phyloP scores from a whole-genome alignment of 2,888 invertebrate genomes.

The Proisotoma minuta region DNA sequence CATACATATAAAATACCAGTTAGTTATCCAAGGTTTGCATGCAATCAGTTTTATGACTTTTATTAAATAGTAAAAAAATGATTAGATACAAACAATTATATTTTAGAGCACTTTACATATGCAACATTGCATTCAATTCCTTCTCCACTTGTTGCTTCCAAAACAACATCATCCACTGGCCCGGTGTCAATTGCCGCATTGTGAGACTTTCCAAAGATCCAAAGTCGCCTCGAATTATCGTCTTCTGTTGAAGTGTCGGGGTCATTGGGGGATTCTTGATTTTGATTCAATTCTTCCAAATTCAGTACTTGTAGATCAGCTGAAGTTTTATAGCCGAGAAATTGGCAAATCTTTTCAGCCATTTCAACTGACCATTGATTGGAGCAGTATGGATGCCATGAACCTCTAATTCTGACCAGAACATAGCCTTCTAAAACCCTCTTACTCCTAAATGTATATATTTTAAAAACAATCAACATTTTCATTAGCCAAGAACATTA shows the following conservation, averaged over 20 bases:
- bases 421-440: slow-evolving; percentile 19
- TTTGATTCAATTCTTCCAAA: neutral
- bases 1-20: too few species aligned
- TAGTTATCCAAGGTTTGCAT: too few species aligned
- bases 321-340: neutral
- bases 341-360: slow-evolving; percentile 17
- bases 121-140: neutral
- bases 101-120: neutral
- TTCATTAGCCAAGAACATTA: neutral
- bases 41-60: too few species aligned
- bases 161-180: neutral
- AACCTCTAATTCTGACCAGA: slow-evolving; percentile 20
- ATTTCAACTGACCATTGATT: slow-evolving; percentile 22
- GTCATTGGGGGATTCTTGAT: neutral
- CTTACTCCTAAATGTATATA: neutral
- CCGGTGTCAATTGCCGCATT: neutral
- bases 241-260: neutral
- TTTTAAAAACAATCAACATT: neutral
- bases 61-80: too few species aligned
- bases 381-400: slow-evolving; percentile 34
- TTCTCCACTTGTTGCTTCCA: neutral
- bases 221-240: neutral
- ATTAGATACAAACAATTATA: too few species aligned
- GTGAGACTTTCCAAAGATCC: neutral
- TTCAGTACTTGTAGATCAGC: neutral